Conservation (phyloP, 2,113 vertebrate genomes). For the Anguilla japonica region DNA sequence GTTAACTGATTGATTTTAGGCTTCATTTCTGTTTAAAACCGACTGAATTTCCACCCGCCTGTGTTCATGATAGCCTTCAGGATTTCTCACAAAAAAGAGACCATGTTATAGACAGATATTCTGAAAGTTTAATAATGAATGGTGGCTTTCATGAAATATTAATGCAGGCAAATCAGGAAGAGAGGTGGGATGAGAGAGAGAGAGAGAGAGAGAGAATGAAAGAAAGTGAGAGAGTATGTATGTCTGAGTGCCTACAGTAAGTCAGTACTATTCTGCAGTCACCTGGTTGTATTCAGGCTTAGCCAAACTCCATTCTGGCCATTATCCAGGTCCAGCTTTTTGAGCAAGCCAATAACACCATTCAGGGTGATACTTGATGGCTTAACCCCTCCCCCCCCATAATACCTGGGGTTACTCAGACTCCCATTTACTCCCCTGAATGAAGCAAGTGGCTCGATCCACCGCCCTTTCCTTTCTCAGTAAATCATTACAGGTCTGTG, state of each 20-base stretch:
- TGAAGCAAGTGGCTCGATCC: neutral
- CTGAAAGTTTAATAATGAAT: slow-evolving; percentile 66
- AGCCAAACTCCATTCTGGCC: slow-evolving; percentile 63
- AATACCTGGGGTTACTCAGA: slow-evolving; percentile 23
- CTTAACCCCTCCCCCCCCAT: slow-evolving; percentile 38
- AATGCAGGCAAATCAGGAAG: slow-evolving; percentile 65
- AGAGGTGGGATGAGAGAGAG: slow-evolving; percentile 32
- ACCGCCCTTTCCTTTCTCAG: neutral
- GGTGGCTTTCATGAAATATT: slow-evolving; percentile 54
- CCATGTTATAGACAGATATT: slow-evolving; percentile 40
- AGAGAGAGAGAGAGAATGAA: neutral
- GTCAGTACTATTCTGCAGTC: slow-evolving; percentile 58
- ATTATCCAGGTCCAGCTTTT: slow-evolving; percentile 59
- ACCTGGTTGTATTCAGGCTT: slow-evolving; percentile 71
- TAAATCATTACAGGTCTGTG: neutral
- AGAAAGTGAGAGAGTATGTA: slow-evolving; percentile 29
- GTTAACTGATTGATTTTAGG: neutral
- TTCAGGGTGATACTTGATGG: slow-evolving; percentile 47
- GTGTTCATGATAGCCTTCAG: slow-evolving; percentile 33
- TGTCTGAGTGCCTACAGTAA: slow-evolving; percentile 64
- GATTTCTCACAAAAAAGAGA: slow-evolving; percentile 43
- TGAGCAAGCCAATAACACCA: slow-evolving; percentile 60
- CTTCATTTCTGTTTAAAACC: neutral
- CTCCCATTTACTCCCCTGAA: neutral
- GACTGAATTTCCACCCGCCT: neutral